A percentile compares a stretch with the other conserved stretches of the same genome.
phyloP scores from a whole-genome alignment of 2,797 vertebrate genomes.

The Valencia hispanica region DNA sequence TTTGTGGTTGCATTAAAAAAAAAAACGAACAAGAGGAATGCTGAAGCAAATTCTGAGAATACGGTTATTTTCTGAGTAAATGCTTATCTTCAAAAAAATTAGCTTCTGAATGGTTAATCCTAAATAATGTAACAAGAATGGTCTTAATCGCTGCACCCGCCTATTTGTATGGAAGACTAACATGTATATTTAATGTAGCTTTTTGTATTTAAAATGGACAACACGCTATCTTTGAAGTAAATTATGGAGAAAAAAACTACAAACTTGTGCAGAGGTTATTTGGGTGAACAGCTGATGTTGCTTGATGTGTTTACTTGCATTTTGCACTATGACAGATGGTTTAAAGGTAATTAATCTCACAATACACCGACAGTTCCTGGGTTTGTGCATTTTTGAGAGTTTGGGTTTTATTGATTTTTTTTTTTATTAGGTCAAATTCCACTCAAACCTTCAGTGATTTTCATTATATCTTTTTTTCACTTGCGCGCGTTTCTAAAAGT shows the following conservation, averaged over 20 bases:
- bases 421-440: constrained; percentile 5
- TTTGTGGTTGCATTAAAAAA: constrained; percentile 86
- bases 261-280: constrained; percentile 93
- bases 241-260: constrained; percentile 88
- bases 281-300: constrained; percentile 76
- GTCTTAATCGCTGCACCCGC: constrained; percentile 91
- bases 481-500: constrained; percentile 52
- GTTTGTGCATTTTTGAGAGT: constrained; percentile 1
- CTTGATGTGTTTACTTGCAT: constrained; percentile 72
- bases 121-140: constrained; percentile 86
- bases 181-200: constrained; percentile 99
- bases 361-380: constrained; percentile 26
- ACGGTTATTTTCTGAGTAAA: constrained; percentile 84
- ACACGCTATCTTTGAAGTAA: constrained; percentile 99
- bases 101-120: constrained; percentile 89
- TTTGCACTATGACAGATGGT: constrained; percentile 63
- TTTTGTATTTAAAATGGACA: constrained; percentile 99
- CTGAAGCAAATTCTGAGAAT: constrained; percentile 76
- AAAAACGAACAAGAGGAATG: constrained; percentile 70
- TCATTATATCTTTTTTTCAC: not conserved
- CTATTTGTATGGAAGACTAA: constrained; percentile 98
- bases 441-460: constrained; percentile 13
- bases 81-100: constrained; percentile 85
- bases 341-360: constrained; percentile 44
- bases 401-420: not conserved